Evolutionary conservation across 2,888 invertebrate species (phyloP), one percentile per base, ranked within the genome.

Genomic region (Esperia sulphurella): DNA sequence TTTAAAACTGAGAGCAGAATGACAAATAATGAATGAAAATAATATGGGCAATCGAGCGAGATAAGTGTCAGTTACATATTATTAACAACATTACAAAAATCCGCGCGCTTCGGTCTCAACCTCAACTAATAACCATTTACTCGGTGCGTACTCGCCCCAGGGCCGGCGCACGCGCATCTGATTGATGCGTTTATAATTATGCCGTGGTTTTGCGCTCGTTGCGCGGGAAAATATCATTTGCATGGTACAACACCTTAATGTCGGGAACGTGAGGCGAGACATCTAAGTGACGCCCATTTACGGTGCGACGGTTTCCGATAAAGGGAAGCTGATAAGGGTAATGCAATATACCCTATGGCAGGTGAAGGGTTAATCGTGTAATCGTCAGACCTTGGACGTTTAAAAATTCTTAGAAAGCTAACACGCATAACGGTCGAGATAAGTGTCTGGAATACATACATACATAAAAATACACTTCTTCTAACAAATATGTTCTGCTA

Each of bases 141-240:
- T 55, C 68, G 65, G 63, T 54, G 55, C 59, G 53, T 58, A 54
- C 55, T 58, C 57, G 60, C 75, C 70, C 63, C 52, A 53, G 65
- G 68, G 75, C 71, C 67, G 54, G 75, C 75, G 72, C 78, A 65
- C 70, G 74, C 75, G 75, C 70, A 60, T 48, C 62, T 82, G 88
- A 88, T 87, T 81, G 88, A 88, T 88, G 85, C 78, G 79, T 78
- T 86, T 85, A 85, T 88, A 88, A 88, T 88, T 88, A 85, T 75
- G 71, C 71, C 73, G 67, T 58, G 69, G 69, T 80, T 79, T 78
- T 63, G 74, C 76, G 75, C 73, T 63, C 59, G 64, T 70, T 72
- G 74, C 70, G 60, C 67, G 65, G 71, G 75, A 71, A 80, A 74
- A 81, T 83, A 84, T 82, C 79, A 80, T 82, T 84, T 82, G 79